Evolutionary conservation across 2,888 invertebrate species (phyloP).

Genomic region (Cantharis flavilabris): DNA sequence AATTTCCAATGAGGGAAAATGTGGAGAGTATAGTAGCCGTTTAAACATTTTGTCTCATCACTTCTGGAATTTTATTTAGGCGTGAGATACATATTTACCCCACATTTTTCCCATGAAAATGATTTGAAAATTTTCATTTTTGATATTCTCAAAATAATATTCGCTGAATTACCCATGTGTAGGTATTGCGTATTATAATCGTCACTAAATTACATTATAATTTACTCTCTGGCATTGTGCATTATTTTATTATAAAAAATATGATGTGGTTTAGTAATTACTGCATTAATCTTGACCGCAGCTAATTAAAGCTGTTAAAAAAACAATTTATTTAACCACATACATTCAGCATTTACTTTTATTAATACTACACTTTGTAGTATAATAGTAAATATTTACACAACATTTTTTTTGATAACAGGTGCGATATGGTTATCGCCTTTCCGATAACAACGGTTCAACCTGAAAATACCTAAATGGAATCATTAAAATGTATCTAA

Average conservation of each 20-base stretch:
- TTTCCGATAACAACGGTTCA: conserved; percentile 5
- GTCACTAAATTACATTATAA: background rate
- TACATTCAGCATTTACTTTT: background rate
- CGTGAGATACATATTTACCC: too few relatives aligned
- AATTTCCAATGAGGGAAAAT: background rate
- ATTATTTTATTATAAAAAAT: background rate
- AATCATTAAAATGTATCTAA: conserved; percentile 8
- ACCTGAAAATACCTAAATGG: background rate
- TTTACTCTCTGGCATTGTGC: background rate
- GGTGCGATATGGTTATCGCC: conserved; percentile 11
- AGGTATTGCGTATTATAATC: too few relatives aligned
- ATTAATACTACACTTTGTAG: background rate
- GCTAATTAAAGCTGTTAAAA: background rate
- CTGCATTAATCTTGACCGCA: background rate
- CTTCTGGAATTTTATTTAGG: too few relatives aligned
- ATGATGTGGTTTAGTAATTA: background rate
- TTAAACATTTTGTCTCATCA: too few relatives aligned
- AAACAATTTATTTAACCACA: background rate
- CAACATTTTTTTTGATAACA: conserved; percentile 13
- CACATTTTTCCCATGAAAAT: too few relatives aligned
- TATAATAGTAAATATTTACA: background rate
- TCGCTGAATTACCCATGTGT: too few relatives aligned
- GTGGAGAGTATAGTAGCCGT: too few relatives aligned
- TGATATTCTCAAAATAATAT: background rate
- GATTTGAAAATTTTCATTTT: background rate